Base-by-base conservation (phyloP, 2,113 vertebrate genomes). In the Melanotaenia duboulayi region DNA sequence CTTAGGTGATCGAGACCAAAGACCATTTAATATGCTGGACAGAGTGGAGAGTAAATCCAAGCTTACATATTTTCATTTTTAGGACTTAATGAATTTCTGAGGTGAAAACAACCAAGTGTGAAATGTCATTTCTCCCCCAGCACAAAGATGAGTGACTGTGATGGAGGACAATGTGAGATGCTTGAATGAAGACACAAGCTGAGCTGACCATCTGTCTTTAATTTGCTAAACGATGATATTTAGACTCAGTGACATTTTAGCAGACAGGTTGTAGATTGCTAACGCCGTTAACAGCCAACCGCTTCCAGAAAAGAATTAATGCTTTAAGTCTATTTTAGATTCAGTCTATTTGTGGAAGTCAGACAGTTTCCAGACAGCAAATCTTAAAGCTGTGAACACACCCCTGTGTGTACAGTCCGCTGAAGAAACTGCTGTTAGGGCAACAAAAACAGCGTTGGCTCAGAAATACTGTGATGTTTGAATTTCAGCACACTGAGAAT, bases 101-200 rank as follows among this genome's bases (percentile, higher is more conserved):
- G 32, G 44, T 2, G 10, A 74, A 65, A 85, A 74, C 42, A 78
- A 11, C 42, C 20, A 46, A 74, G 72, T 71, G 75, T 78, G 56
- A 80, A 81, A 86, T 72, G 14, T 39, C 22, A 57, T 72, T 77
- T 75, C 39, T 76, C 24, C 1, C 4, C 68, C 52, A 48, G 52
- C 59, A 68, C 42, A 22, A 28, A 62, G 65, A 67, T 63, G 65
- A 74, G 78, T 79, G 67, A 54, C 40, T 2, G 46, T 9, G 2
- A 3, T 13, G 44, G 23, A n/a, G 70, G 51, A 73, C 63, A 79
- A 49, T 22, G 24, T 32, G 16, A 69, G 61, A 62, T 28, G 24
- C 57, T 44, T 51, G 39, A 76, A 79, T 25, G 54, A 51, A 71
- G 35, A 60, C 16, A 51, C 25, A 37, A 57, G 28, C 70, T 23